Evolutionary conservation across 2,797 vertebrate species (phyloP), one percentile per base, ranked within the genome.

Genomic region (Urosaurus nigricauda): DNA sequence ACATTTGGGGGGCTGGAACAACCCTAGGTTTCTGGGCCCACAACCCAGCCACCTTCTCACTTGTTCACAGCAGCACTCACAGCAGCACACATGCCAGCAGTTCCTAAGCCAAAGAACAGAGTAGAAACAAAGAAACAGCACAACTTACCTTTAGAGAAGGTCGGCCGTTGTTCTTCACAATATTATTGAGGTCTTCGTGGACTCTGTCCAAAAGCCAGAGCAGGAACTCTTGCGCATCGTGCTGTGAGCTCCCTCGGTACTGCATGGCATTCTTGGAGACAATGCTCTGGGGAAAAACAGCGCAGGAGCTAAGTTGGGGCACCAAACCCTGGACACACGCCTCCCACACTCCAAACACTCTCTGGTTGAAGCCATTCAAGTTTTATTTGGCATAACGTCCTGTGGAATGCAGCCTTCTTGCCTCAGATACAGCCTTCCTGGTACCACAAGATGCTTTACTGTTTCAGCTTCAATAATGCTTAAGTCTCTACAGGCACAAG

Each of bases 161-260:
- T 93, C 98, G 95, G 92, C 96, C 93, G 1, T 96, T 97, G 88
- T 97, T 97, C 91, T 98, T 97, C 90, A 97, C 97, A 0, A 95
- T 95, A 0, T 98, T 97, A 96, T 99, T 98, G 56, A 99, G 97
- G 93, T 99, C 99, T 90, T 99, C 99, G 0, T 99, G 99, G 3
- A 99, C 99, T 93, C 99, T 95, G 96, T 99, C 99, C 88, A 99
- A 96, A 43, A 99, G 97, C 99, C 99, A 99, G n/a, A 99, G 97
- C 75, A 99, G 97, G 93, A 99, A 99, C 96, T 99, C 99, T 94
- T 99, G 99, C 0, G 99, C 99, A 2, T 99, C 99, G 0, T 99
- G 99, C 95, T 99, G 99, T 56, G 98, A 97, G 0, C 98, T 99
- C 58, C 99, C 99, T 2, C 98, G 97, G 93, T 99, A 99, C 93